phyloP scores from a whole-genome alignment of 1,140 invertebrate species.

The Drosophila saltans region DNA sequence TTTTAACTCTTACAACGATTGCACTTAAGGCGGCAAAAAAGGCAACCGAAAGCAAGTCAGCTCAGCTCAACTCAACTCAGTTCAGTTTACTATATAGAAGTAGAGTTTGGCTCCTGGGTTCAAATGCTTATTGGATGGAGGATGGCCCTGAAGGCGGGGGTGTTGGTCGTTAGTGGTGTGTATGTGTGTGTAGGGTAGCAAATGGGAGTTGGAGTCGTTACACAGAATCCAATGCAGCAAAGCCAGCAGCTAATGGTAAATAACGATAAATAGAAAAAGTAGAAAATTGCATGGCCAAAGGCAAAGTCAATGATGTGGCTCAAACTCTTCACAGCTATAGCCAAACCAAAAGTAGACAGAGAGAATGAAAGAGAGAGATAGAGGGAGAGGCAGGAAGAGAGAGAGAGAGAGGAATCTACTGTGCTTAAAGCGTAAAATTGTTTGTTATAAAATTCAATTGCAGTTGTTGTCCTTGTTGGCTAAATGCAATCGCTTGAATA shows the following conservation, averaged over 20 bases:
- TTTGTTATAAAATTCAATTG: constrained; percentile 81
- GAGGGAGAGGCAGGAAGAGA: neutral
- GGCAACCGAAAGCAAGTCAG: constrained; percentile 32
- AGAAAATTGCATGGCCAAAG: constrained; percentile 67
- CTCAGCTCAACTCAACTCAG: neutral
- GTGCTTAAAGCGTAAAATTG: constrained; percentile 81
- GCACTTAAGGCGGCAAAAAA: constrained; percentile 53
- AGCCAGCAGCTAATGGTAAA: constrained; percentile 65
- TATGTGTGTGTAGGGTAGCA: neutral
- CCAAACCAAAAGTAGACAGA: constrained; percentile 22
- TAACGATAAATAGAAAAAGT: constrained; percentile 77
- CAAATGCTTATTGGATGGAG: constrained; percentile 60
- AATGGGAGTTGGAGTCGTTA: constrained; percentile 23
- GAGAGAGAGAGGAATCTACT: constrained; percentile 35
- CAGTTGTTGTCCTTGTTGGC: constrained; percentile 36
- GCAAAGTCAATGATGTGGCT: constrained; percentile 72
- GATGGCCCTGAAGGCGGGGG: neutral
- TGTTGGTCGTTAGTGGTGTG: too few relatives aligned
- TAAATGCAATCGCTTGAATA: constrained; percentile 67
- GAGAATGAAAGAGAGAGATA: neutral
- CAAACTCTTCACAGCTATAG: constrained; percentile 48
- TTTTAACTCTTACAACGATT: constrained; percentile 37
- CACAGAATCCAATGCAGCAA: constrained; percentile 28
- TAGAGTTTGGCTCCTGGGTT: constrained; percentile 21
- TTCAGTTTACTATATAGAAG: neutral